These are phyloP conservation scores for Drosophila paucipuncta DNA, from an alignment of 2,888 invertebrate genomes.

Conservation along the genomic window DNA sequence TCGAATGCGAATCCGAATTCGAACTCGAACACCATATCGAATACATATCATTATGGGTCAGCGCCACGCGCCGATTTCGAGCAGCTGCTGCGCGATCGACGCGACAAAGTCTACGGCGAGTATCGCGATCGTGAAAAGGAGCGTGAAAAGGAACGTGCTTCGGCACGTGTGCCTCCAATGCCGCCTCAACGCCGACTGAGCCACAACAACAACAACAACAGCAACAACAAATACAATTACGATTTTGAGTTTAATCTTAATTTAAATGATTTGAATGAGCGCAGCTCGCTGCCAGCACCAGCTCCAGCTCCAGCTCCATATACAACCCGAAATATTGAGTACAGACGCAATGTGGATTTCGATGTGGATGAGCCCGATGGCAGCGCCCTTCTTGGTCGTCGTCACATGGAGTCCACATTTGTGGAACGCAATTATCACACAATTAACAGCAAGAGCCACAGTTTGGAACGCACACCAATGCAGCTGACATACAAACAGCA, in stretches of 20 bases:
- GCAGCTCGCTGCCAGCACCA: slow-evolving; percentile 57
- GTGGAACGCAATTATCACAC: slow-evolving; percentile 85
- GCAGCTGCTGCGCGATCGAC: slow-evolving; percentile 85
- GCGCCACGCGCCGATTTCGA: slow-evolving; percentile 84
- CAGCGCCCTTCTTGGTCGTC: slow-evolving; percentile 13
- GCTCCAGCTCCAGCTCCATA: slow-evolving; percentile 43
- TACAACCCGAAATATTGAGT: slow-evolving; percentile 44
- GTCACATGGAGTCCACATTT: slow-evolving; percentile 64
- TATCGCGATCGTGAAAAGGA: slow-evolving; percentile 51
- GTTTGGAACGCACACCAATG: slow-evolving; percentile 50
- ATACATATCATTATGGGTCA: slow-evolving; percentile 66
- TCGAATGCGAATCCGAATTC: slow-evolving; percentile 56
- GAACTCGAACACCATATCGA: slow-evolving; percentile 63
- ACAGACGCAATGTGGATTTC: slow-evolving; percentile 59
- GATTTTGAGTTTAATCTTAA: slow-evolving; percentile 82
- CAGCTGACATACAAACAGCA: slow-evolving; percentile 59
- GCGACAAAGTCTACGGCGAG: slow-evolving; percentile 84
- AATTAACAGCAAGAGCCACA: slow-evolving; percentile 72
- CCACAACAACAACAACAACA: slow-evolving; percentile 21
- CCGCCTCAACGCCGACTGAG: slow-evolving; percentile 57
- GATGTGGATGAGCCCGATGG: slow-evolving; percentile 75
- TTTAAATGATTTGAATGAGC: slow-evolving; percentile 70
- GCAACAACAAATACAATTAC: slow-evolving; percentile 77
- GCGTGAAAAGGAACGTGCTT: slow-evolving; percentile 38
- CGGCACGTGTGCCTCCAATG: slow-evolving; percentile 63